Base-by-base conservation (phyloP, 2,888 invertebrate species). In the Druceiella hillmani region DNA sequence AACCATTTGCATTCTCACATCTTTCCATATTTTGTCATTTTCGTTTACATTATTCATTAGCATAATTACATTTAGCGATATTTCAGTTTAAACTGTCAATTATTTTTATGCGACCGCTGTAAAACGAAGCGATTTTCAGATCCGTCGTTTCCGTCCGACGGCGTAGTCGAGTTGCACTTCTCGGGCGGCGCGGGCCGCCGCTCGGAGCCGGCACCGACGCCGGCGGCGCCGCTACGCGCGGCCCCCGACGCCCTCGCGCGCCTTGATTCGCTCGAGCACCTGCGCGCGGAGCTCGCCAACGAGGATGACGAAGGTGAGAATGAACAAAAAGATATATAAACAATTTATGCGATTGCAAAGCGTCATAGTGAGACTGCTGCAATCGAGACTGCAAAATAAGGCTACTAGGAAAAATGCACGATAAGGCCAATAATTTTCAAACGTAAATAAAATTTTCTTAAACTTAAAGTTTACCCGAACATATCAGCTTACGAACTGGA, bases 91-190 rank as follows among this genome's bases (percentile, higher is more conserved):
- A 14, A 15, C 36, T 31, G 28, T n/a, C n/a, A n/a, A n/a, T n/a
- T 38, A 28, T 22, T 29, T 37, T 27, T 47, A 38, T 38, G 32
- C n/a, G n/a, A n/a, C n/a, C n/a, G n/a, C n/a, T n/a, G n/a, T n/a
- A n/a, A n/a, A n/a, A n/a, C n/a, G n/a, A n/a, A n/a, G n/a, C n/a
- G n/a, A n/a, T 37, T 61, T 58, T 7, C 64, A 86, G 88, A 88
- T 66, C 75, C 83, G 14, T 75, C 87, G 49, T 90, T 89, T 64
- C 87, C 88, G n/a, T 70, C 76, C 27, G 83, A 86, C 57, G 87
- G 87, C 14, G 85, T 85, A n/a, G 84, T 90, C 38, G 87, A 89
- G 58, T 72, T 90, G 38, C 83, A 87, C 55, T 88, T 89, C 64
- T 81, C 84, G 29, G 76, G 75, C 6, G 65, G 68, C 5, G 48